Conservation (phyloP, 2,888 invertebrate species). For the Helobdella robusta region DNA sequence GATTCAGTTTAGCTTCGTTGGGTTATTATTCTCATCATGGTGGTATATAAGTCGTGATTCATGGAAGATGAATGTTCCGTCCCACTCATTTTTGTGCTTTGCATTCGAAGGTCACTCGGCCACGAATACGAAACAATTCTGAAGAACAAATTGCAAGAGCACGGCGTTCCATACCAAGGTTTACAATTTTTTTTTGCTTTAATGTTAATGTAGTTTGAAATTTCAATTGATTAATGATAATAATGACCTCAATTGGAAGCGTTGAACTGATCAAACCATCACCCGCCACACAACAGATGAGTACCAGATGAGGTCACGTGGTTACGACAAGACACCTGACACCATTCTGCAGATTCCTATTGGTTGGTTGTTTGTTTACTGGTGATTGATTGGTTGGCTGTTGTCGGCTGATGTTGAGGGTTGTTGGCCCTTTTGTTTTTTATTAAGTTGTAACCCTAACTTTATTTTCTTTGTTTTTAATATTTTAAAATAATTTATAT, state of each 20-base stretch:
- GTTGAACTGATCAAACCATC: too few species aligned
- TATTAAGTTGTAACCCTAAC: not conserved
- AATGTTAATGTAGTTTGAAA: too few species aligned
- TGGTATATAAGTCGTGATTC: too few species aligned
- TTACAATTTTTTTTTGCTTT: constrained; percentile 29
- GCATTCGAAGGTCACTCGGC: constrained; percentile 59
- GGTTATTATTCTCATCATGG: too few species aligned
- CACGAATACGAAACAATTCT: constrained; percentile 74
- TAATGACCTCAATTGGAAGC: too few species aligned
- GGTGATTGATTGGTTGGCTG: not conserved
- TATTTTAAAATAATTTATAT: too few species aligned
- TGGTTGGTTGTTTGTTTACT: constrained; percentile 44
- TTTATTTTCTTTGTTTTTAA: too few species aligned
- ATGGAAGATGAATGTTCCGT: too few species aligned
- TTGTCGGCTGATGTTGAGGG: not conserved
- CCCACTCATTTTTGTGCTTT: too few species aligned
- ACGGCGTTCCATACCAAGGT: constrained; percentile 54
- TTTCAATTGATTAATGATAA: not conserved
- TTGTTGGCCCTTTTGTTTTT: not conserved
- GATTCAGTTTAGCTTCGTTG: too few species aligned
- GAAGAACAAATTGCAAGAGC: constrained; percentile 56
- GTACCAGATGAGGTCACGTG: constrained; percentile 66
- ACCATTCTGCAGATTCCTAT: constrained; percentile 80
- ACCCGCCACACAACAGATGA: constrained; percentile 63
- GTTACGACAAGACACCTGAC: constrained; percentile 91